Conservation (phyloP, 2,113 vertebrate species). For the Urocitellus parryii region DNA sequence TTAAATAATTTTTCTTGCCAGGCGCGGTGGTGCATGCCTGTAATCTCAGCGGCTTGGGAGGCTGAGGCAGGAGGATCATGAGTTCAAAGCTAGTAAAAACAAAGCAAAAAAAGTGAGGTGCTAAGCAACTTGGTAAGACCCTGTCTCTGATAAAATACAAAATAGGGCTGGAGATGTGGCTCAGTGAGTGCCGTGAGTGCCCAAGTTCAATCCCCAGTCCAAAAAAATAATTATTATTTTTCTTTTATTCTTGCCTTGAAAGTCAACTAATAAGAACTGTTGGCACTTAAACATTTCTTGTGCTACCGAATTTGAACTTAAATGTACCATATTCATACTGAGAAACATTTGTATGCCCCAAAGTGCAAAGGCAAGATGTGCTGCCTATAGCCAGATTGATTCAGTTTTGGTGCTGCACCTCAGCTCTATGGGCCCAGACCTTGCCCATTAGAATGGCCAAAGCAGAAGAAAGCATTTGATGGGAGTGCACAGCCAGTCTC, state of each 20-base stretch:
- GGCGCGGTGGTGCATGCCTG: too few species aligned
- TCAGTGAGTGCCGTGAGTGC: too few species aligned
- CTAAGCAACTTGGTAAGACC: too few species aligned
- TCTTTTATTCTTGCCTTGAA: neutral
- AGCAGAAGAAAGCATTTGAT: neutral
- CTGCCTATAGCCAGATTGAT: neutral
- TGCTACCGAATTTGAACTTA: neutral
- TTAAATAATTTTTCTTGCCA: neutral
- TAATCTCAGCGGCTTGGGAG: too few species aligned
- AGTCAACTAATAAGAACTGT: neutral
- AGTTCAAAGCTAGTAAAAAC: too few species aligned
- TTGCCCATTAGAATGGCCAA: neutral
- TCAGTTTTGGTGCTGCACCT: constrained; percentile 19
- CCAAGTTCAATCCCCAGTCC: too few species aligned
- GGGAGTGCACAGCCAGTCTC: neutral
- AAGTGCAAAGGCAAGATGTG: neutral
- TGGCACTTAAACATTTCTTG: neutral
- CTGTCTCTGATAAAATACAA: too few species aligned
- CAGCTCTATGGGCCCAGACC: neutral
- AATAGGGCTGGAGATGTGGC: too few species aligned
- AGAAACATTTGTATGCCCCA: neutral
- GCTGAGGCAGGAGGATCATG: too few species aligned
- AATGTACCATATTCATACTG: neutral
- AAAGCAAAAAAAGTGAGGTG: too few species aligned
- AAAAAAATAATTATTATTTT: neutral